Evolutionary conservation across 2,888 invertebrate genomes (phyloP).

Genomic region (Harpalus rufipes): DNA sequence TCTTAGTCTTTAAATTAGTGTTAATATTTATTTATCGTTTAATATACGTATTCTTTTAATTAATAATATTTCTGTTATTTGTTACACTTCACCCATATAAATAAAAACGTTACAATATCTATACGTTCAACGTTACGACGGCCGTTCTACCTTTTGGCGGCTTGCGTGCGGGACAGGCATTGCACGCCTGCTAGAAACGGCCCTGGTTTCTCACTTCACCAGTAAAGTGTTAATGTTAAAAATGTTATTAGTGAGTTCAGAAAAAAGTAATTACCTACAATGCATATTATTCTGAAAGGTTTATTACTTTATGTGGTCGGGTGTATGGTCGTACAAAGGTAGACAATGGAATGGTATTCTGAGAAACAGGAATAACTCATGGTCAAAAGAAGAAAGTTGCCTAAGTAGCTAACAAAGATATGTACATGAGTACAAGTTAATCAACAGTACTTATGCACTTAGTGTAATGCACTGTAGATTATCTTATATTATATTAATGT

Average conservation of each 20-base stretch:
- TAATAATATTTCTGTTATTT: no score
- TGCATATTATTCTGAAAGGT: not conserved
- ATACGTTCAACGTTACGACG: no score
- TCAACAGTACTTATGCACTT: not conserved
- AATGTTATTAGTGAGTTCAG: not conserved
- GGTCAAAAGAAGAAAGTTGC: slow-evolving; percentile 61
- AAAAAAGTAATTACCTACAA: slow-evolving; percentile 3
- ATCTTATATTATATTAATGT: no score
- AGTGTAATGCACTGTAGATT: not conserved
- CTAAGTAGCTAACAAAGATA: not conserved
- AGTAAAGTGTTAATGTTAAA: not conserved
- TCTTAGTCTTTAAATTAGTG: no score
- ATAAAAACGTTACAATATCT: no score
- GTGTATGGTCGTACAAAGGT: not conserved
- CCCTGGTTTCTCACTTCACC: not conserved
- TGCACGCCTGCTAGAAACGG: no score
- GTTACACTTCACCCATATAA: no score
- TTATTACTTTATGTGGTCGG: not conserved
- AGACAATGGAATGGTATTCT: slow-evolving; percentile 42
- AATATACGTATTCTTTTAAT: no score
- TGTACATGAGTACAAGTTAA: not conserved
- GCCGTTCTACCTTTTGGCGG: no score
- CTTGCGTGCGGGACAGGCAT: no score
- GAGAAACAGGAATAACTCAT: slow-evolving; percentile 59
- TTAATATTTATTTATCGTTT: no score